Evolutionary conservation across 2,113 vertebrate species (phyloP).

Genomic region (Felis catus): DNA sequence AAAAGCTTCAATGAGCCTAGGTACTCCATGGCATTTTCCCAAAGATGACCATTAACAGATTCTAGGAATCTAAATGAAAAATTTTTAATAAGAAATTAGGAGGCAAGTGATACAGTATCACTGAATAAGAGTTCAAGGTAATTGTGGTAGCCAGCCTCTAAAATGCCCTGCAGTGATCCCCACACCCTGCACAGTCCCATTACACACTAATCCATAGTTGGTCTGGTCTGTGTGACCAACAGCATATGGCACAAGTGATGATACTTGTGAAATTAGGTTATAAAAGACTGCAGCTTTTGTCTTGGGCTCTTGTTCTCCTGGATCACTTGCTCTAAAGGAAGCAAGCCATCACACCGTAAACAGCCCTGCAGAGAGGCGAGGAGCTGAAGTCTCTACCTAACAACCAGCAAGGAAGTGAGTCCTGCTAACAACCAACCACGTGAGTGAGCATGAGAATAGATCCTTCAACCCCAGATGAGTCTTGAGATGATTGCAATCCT

Average conservation of each 20-base stretch:
- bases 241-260: neutral
- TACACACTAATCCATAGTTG: neutral
- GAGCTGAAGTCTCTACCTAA: neutral
- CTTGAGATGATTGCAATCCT: neutral
- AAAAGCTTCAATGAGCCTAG: conserved; percentile 1
- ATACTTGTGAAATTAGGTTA: neutral
- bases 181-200: neutral
- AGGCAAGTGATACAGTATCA: neutral
- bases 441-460: neutral
- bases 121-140: conserved; percentile 3
- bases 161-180: neutral
- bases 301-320: neutral
- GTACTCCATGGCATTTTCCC: neutral
- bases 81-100: neutral
- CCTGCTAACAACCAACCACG: neutral
- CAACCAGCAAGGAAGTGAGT: neutral
- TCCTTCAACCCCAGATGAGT: neutral
- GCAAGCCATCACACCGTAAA: neutral
- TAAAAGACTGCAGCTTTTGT: neutral
- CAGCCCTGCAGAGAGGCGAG: neutral
- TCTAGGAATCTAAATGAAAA: conserved; percentile 42
- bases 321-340: neutral
- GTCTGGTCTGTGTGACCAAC: neutral
- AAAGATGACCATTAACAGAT: neutral
- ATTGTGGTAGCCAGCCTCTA: neutral